These are phyloP conservation scores for Lacerta agilis DNA, from an alignment of 2,797 vertebrate species.

Conservation along the genomic window DNA sequence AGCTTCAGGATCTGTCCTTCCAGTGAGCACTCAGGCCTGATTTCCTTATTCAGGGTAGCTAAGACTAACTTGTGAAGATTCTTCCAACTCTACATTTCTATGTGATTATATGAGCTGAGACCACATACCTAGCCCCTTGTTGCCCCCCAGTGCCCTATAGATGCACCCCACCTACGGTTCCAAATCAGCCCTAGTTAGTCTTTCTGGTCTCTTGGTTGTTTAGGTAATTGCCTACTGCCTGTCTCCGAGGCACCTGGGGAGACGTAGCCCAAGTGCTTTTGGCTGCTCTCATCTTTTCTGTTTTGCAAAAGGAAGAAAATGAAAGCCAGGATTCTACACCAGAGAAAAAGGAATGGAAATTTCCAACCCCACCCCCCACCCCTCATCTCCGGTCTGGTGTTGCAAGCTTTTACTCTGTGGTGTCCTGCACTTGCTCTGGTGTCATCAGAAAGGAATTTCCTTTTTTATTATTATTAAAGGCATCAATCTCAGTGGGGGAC, in stretches of 20 bases:
- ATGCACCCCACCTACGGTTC: constrained; percentile 4
- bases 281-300: not conserved
- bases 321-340: constrained; percentile 48
- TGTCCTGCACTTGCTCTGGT: constrained; percentile 33
- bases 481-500: constrained; percentile 62
- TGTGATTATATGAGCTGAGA: not conserved
- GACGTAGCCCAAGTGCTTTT: constrained; percentile 37
- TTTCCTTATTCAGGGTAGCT: no score
- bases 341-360: constrained; percentile 49
- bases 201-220: not conserved
- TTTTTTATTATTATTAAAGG: constrained; percentile 33
- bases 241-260: constrained; percentile 18
- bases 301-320: constrained; percentile 22
- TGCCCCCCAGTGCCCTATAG: not conserved
- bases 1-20: no score
- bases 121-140: not conserved
- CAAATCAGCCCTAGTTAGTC: not conserved
- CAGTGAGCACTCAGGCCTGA: no score
- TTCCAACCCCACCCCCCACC: constrained; percentile 21
- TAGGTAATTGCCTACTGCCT: not conserved
- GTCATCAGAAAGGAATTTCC: constrained; percentile 62
- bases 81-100: no score
- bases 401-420: constrained; percentile 49
- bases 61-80: no score
- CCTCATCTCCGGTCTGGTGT: constrained; percentile 25